Percentiles rank a stretch among this genome's conserved stretches.
These are phyloP conservation scores for Notolabrus celidotus DNA, from an alignment of 2,797 vertebrate genomes.

Conservation along the genomic window DNA sequence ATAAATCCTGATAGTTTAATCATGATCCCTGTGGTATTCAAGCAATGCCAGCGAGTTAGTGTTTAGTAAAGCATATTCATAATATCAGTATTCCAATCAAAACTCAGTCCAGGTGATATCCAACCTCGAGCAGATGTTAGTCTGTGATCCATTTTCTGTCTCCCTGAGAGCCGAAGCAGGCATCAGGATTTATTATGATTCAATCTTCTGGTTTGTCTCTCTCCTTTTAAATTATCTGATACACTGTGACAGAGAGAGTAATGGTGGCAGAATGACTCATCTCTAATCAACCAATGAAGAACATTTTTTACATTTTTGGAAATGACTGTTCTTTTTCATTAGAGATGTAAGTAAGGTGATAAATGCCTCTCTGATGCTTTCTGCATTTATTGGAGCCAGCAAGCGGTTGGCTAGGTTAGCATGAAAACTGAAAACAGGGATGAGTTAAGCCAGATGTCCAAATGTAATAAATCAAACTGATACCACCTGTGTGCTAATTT, in stretches of 20 bases:
- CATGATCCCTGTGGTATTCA: neutral
- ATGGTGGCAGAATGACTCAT: neutral
- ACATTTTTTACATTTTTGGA: too few species aligned
- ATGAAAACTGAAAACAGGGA: neutral
- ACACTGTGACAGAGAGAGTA: neutral
- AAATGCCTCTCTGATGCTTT: too few species aligned
- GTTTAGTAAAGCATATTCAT: neutral
- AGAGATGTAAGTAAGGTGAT: neutral
- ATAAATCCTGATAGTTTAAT: neutral
- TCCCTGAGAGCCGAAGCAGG: too few species aligned
- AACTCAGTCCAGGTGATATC: neutral
- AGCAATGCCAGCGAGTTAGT: neutral
- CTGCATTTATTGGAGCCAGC: neutral
- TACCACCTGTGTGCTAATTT: too few species aligned
- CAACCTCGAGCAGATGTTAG: slow-evolving; percentile 2
- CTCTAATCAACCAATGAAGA: neutral
- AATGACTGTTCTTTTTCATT: neutral
- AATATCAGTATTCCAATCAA: neutral
- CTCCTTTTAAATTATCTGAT: neutral
- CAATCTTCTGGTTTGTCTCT: slow-evolving; percentile 12
- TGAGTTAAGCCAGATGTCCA: neutral
- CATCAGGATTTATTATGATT: slow-evolving; percentile 9
- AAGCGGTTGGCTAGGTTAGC: neutral
- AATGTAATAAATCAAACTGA: neutral
- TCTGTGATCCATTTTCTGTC: neutral